phyloP scores from a whole-genome alignment of 2,113 vertebrate genomes.

The Lycaon pictus region DNA sequence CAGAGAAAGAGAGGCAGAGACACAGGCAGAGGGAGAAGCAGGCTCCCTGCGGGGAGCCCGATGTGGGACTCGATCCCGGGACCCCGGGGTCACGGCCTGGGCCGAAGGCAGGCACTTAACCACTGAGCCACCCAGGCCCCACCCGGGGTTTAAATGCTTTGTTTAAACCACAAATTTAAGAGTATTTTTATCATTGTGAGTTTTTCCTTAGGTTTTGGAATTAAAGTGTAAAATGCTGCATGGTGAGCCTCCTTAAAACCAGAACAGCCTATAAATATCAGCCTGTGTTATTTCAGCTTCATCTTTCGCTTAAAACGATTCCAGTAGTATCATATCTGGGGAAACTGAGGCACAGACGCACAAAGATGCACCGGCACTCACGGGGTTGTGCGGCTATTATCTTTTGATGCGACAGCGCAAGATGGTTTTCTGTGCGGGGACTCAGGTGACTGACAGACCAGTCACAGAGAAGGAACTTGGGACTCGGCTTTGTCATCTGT shows the following conservation, averaged over 20 bases:
- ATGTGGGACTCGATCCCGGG: too few relatives aligned
- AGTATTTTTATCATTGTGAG: not conserved
- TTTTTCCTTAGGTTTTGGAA: slow-evolving; percentile 14
- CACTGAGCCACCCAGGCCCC: too few relatives aligned
- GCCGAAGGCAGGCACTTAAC: too few relatives aligned
- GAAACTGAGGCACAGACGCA: not conserved
- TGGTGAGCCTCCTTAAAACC: not conserved
- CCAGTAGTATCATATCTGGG: not conserved
- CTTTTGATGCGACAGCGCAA: not conserved
- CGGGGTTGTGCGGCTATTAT: not conserved
- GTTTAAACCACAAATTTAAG: slow-evolving; percentile 44
- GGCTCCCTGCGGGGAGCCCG: too few relatives aligned
- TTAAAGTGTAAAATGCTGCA: not conserved
- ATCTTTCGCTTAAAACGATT: slow-evolving; percentile 13
- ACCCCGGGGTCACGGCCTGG: too few relatives aligned
- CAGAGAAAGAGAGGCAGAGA: too few relatives aligned
- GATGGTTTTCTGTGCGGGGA: not conserved
- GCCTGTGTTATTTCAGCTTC: not conserved
- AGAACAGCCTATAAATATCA: not conserved
- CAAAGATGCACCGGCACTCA: not conserved
- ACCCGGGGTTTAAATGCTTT: not conserved
- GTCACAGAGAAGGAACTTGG: not conserved
- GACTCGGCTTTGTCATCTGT: slow-evolving; percentile 63
- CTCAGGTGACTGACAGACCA: not conserved
- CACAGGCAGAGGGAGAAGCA: too few relatives aligned